Base-by-base conservation (phyloP, 2,888 invertebrate species). In the Trissolcus japonicus region DNA sequence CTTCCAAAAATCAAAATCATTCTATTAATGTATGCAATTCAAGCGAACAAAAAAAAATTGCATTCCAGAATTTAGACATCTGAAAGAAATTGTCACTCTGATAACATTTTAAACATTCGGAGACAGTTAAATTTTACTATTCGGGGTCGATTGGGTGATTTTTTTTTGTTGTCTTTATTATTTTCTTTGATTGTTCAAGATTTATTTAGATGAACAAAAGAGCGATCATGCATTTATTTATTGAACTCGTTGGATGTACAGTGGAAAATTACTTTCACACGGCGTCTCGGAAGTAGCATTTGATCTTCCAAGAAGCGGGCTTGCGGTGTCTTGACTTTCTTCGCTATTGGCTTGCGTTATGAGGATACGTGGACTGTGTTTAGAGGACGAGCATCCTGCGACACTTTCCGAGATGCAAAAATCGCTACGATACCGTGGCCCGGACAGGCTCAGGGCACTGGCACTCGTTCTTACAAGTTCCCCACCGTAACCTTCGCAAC, bases 271-370 rank as follows among this genome's bases (percentile, higher is more conserved):
- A 87, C 87, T 87, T 68, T 87, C 86, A 76, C 82, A 84, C 6
- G 85, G 83, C 6, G 84, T 81, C 19, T 83, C 82, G 16, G 79
- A 77, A 65, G 43, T 35, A 41, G 80, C 78, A 6, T 80, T 61
- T 9, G 82, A 76, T 69, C 82, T 83, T 73, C 83, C 83, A n/a
- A 86, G 78, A 21, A 87, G 78, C 1, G 88, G 86, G 65, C 85
- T 87, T 6, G 80, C 84, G 16, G 84, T 84, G 16, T 86, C 85
- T 76, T 93, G 94, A 82, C 93, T 93, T 83, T 94, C 94, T 83
- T 94, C 94, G 16, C 94, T 94, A 90, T 92, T 93, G 2, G 94
- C 94, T 57, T 94, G 90, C 0, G 94, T 94, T 79, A 94, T 94
- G 7, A 94, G 91, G 67, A 94, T 94, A 65, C 93, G 91, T 0